These are phyloP conservation scores for Trichechus manatus DNA, from an alignment of 2,113 vertebrate genomes.

Conservation along the genomic window DNA sequence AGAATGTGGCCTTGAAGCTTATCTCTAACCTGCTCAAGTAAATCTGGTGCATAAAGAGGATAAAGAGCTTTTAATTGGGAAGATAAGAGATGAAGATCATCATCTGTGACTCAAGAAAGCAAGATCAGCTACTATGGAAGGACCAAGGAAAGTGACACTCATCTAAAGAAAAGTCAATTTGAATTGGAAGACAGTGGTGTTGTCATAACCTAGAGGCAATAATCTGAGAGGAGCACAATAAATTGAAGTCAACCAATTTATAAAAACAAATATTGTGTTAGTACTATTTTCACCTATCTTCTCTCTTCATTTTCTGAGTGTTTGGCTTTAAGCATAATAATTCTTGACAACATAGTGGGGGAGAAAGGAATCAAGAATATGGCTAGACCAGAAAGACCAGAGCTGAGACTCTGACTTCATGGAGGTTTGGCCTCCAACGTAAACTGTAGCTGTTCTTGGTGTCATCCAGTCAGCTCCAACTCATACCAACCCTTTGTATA, in stretches of 20 bases:
- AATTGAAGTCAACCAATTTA: not conserved
- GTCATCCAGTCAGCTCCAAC: not conserved
- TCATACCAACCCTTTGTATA: not conserved
- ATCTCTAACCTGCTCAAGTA: conserved; percentile 33
- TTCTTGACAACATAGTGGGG: not conserved
- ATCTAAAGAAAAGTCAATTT: not conserved
- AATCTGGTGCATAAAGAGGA: conserved; percentile 33
- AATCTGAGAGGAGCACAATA: not conserved
- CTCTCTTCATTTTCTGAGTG: not conserved
- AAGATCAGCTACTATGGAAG: not conserved
- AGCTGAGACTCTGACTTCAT: not conserved
- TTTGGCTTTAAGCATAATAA: not conserved
- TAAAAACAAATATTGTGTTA: not conserved
- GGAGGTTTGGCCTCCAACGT: not conserved
- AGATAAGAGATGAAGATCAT: conserved; percentile 28
- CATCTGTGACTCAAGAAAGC: conserved; percentile 12
- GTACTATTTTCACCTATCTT: not conserved
- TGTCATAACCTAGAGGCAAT: not conserved
- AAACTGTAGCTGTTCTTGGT: not conserved
- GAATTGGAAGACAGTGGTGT: not conserved
- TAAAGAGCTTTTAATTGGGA: not conserved
- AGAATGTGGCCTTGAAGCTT: conserved; percentile 52
- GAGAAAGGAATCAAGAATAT: not conserved
- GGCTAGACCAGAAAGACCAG: not conserved
- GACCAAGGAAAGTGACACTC: not conserved